A percentile compares a stretch with the other conserved stretches of the same genome.
Evolutionary conservation across 2,113 vertebrate genomes (phyloP).

Genomic region (Romanogobio albipinnatus): DNA sequence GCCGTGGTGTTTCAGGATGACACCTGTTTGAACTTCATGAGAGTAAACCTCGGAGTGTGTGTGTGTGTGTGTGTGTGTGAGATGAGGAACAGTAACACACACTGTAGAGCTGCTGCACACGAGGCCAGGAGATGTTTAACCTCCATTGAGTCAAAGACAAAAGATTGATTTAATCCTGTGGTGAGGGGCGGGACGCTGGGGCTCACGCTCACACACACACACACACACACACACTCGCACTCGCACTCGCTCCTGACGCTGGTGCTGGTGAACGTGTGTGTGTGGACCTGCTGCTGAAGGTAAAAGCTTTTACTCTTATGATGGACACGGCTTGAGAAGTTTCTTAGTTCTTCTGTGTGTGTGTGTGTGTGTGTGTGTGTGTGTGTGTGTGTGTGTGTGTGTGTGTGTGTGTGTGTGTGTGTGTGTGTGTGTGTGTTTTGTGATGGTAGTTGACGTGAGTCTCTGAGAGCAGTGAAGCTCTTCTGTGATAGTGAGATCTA

Average conservation of each 20-base stretch:
- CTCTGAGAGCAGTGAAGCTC: neutral
- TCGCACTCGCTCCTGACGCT: too few species aligned
- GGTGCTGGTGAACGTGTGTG: neutral
- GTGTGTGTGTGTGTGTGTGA: too few species aligned
- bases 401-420: neutral
- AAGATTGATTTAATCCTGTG: slow-evolving; percentile 85
- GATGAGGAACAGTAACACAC: neutral
- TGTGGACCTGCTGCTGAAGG: neutral
- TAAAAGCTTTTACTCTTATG: too few species aligned
- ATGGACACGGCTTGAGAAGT: too few species aligned
- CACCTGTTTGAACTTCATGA: neutral
- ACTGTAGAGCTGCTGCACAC: too few species aligned
- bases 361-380: neutral
- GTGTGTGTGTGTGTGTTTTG: neutral
- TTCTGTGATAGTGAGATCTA: too few species aligned
- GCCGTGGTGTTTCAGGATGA: neutral
- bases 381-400: too few species aligned
- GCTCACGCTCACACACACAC: neutral
- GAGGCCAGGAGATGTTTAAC: slow-evolving; percentile 88
- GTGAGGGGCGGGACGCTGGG: slow-evolving; percentile 70
- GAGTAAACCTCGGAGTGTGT: too few species aligned
- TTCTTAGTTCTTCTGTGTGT: neutral
- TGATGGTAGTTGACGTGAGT: neutral
- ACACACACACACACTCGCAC: too few species aligned
- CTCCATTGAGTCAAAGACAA: slow-evolving; percentile 87